Evolutionary conservation across 2,888 invertebrate genomes (phyloP).

Genomic region (Acrocyrtus sp.): DNA sequence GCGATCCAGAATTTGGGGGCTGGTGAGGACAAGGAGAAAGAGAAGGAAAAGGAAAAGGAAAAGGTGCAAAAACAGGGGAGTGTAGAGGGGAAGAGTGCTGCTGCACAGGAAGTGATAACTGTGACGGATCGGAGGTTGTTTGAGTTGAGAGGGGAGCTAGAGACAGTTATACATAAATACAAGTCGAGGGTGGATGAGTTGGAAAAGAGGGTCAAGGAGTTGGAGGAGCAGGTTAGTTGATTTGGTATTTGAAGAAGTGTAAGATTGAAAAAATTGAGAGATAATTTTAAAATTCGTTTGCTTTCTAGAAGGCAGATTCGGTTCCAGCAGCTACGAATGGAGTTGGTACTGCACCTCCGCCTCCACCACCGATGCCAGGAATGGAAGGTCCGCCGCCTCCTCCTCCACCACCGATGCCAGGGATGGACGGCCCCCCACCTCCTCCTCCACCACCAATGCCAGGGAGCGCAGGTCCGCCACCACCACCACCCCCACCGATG

Average conservation of each 20-base stretch:
- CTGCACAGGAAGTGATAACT: neutral
- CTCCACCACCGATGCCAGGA: conserved; percentile 59
- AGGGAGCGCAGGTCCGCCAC: conserved; percentile 33
- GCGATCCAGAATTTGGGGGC: conserved; percentile 12
- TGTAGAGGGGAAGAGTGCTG: no score
- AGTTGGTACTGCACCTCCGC: conserved; percentile 28
- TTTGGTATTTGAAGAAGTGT: conserved; percentile 70
- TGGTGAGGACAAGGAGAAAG: neutral
- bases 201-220: conserved; percentile 65
- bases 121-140: conserved; percentile 8
- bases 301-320: neutral
- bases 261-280: neutral
- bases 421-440: conserved; percentile 45
- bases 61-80: no score
- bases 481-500: conserved; percentile 63
- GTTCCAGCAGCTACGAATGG: conserved; percentile 7
- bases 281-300: neutral
- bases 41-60: neutral
- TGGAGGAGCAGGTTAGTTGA: no score
- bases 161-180: conserved; percentile 1
- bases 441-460: conserved; percentile 64
- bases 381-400: conserved; percentile 39
- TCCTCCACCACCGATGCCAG: conserved; percentile 61
- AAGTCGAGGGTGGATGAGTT: conserved; percentile 66
- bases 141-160: conserved; percentile 19